Conservation (phyloP, 2,888 invertebrate species). For the Phasia obesa region DNA sequence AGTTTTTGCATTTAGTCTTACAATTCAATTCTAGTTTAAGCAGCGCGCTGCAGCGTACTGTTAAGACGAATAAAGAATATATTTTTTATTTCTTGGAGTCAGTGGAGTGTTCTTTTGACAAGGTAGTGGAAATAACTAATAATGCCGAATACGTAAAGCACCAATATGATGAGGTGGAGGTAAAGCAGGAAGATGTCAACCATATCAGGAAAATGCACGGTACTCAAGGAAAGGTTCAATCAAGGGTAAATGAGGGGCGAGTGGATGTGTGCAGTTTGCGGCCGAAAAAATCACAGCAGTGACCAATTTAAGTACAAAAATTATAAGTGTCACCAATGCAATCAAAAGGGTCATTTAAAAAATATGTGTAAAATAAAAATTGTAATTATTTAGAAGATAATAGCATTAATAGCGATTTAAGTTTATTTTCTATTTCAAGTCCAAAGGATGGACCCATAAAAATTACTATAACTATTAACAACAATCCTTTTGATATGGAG, state of each 20-base stretch:
- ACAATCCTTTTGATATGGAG: constrained; percentile 60
- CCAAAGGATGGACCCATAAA: constrained; percentile 33
- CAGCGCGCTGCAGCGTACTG: too few species aligned
- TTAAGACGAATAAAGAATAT: too few species aligned
- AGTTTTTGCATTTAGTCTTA: too few species aligned
- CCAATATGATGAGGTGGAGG: constrained; percentile 50
- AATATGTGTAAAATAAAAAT: constrained; percentile 56
- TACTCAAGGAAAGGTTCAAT: background rate
- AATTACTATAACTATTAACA: constrained; percentile 53
- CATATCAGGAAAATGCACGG: constrained; percentile 17
- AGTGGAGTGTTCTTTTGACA: constrained; percentile 44
- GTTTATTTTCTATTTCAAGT: constrained; percentile 47
- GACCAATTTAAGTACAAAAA: constrained; percentile 53
- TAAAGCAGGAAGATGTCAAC: constrained; percentile 38
- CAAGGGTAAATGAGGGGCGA: constrained; percentile 6
- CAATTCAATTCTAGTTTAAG: too few species aligned
- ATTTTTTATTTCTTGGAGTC: constrained; percentile 68
- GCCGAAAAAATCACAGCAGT: constrained; percentile 57
- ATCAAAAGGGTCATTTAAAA: constrained; percentile 66
- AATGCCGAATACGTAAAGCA: constrained; percentile 55
- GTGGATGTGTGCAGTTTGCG: constrained; percentile 38
- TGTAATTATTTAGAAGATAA: constrained; percentile 46
- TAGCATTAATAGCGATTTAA: constrained; percentile 49
- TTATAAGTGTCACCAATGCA: constrained; percentile 56
- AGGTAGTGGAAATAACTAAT: constrained; percentile 60